phyloP scores from a whole-genome alignment of 1,140 invertebrate species.

The Ceratosolen solmsi region DNA sequence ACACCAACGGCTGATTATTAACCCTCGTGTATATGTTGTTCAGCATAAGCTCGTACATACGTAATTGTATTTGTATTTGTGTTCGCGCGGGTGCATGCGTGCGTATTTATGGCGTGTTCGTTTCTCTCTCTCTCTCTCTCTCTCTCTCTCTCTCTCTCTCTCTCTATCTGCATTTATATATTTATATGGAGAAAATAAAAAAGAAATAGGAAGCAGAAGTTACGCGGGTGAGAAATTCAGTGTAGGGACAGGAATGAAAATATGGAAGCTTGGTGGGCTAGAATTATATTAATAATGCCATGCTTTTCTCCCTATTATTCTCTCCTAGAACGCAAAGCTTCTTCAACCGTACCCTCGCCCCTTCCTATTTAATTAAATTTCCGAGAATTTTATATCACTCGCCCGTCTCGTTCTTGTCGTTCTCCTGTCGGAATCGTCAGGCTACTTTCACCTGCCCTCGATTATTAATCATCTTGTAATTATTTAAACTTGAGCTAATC shows the following conservation, averaged over 20 bases:
- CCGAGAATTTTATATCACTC: constrained; percentile 61
- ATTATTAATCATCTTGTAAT: constrained; percentile 43
- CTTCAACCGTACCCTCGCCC: constrained; percentile 30
- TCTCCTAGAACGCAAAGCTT: constrained; percentile 40
- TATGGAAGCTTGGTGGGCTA: constrained; percentile 51
- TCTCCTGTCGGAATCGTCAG: constrained; percentile 16
- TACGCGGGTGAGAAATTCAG: constrained; percentile 37
- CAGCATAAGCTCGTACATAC: too few relatives aligned
- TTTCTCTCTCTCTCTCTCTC: too few relatives aligned
- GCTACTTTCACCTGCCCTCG: constrained; percentile 40
- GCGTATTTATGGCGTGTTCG: too few relatives aligned
- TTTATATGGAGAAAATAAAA: not conserved
- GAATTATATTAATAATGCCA: constrained; percentile 68
- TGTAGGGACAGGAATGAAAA: constrained; percentile 45
- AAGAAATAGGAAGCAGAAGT: too few relatives aligned
- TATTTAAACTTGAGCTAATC: constrained; percentile 44
- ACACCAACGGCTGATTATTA: too few relatives aligned
- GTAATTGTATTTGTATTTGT: too few relatives aligned
- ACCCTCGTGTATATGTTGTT: too few relatives aligned
- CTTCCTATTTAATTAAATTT: constrained; percentile 66
- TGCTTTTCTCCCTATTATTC: constrained; percentile 53
- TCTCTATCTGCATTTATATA: not conserved
- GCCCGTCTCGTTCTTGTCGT: constrained; percentile 52
- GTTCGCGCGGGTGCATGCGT: too few relatives aligned
- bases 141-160: too few relatives aligned